Evolutionary conservation across 2,797 vertebrate genomes (phyloP).

Genomic region (Pipistrellus pygmaeus): DNA sequence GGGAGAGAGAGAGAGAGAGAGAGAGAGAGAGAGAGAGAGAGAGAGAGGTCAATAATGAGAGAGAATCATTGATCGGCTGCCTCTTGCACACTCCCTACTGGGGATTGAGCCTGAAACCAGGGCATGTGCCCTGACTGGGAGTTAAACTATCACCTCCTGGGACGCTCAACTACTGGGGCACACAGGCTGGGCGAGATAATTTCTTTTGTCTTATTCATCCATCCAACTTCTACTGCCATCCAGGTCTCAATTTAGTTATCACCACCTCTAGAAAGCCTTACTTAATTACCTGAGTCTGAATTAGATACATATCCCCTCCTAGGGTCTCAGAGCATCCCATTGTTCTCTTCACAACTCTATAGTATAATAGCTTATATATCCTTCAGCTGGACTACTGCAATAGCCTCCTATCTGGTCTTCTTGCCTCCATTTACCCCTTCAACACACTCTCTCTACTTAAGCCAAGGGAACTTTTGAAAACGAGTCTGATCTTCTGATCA

Average conservation of each 20-base stretch:
- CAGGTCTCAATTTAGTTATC: slow-evolving; percentile 16
- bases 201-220: slow-evolving; percentile 32
- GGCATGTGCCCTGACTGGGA: no score
- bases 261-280: neutral
- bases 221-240: neutral
- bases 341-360: slow-evolving; percentile 31
- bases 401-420: neutral
- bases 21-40: no score
- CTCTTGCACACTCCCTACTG: no score
- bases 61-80: no score
- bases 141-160: no score
- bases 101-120: no score
- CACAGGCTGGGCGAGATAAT: neutral
- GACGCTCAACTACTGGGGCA: no score
- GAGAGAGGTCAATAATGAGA: no score
- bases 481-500: neutral
- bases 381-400: neutral
- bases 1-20: no score
- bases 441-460: neutral
- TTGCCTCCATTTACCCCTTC: neutral
- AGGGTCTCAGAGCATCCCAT: neutral
- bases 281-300: slow-evolving; percentile 22
- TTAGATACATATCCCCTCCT: neutral
- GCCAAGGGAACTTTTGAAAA: neutral
- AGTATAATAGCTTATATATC: neutral